Percentiles rank a stretch among this genome's conserved stretches.
Conservation (phyloP, 2,888 invertebrate genomes). For the Caenorhabditis zanzibari region DNA sequence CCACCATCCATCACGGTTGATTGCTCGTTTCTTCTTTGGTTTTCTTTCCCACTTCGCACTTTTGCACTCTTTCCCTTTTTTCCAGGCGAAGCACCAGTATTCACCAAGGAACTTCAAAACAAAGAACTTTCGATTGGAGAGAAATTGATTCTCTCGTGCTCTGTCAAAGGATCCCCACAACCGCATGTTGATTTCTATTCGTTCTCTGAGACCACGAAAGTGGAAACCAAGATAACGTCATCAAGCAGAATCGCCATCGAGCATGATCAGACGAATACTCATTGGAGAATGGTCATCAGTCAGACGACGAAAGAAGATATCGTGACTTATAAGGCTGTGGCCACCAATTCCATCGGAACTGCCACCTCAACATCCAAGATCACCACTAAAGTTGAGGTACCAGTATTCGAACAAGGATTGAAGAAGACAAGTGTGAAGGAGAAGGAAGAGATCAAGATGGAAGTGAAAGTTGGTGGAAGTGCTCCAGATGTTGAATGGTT, state of each 20-base stretch:
- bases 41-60: slow-evolving; percentile 42
- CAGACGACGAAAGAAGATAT: slow-evolving; percentile 66
- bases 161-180: slow-evolving; percentile 81
- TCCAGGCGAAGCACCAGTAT: slow-evolving; percentile 79
- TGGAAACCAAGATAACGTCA: slow-evolving; percentile 73
- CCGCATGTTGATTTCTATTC: slow-evolving; percentile 82
- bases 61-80: slow-evolving; percentile 41
- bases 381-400: slow-evolving; percentile 78
- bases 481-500: slow-evolving; percentile 94
- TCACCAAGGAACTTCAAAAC: slow-evolving; percentile 81
- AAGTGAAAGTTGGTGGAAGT: slow-evolving; percentile 91
- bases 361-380: slow-evolving; percentile 80
- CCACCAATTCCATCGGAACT: slow-evolving; percentile 87
- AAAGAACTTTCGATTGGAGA: slow-evolving; percentile 78
- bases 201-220: slow-evolving; percentile 71
- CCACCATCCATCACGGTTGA: slow-evolving; percentile 36
- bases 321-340: slow-evolving; percentile 87
- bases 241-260: slow-evolving; percentile 74
- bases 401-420: slow-evolving; percentile 88
- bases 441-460: slow-evolving; percentile 85
- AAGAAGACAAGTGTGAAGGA: slow-evolving; percentile 88
- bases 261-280: slow-evolving; percentile 81
- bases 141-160: slow-evolving; percentile 81
- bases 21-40: slow-evolving; percentile 22
- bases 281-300: slow-evolving; percentile 84